These are phyloP conservation scores for Polypedilum pembai DNA, from an alignment of 1,140 invertebrate species.

Conservation along the genomic window DNA sequence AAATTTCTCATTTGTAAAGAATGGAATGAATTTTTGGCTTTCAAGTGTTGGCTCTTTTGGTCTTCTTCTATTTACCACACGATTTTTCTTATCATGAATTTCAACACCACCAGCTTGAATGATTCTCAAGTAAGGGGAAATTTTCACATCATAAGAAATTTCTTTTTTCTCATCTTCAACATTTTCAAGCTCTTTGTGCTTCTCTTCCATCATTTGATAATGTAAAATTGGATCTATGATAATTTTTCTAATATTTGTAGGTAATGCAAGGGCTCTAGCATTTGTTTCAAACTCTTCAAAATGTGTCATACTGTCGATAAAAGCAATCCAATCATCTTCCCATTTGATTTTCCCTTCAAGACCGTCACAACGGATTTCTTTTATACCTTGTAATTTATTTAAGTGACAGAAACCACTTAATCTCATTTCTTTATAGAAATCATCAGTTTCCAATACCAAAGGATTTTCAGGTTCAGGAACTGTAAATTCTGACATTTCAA, in stretches of 20 bases:
- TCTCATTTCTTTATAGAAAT: slow-evolving; percentile 88
- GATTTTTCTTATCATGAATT: slow-evolving; percentile 71
- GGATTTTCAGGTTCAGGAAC: slow-evolving; percentile 44
- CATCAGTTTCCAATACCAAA: slow-evolving; percentile 51
- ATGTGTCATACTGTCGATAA: slow-evolving; percentile 89
- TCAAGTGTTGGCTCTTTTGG: slow-evolving; percentile 59
- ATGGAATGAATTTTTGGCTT: slow-evolving; percentile 67
- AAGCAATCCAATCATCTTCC: slow-evolving; percentile 78
- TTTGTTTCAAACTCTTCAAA: slow-evolving; percentile 69
- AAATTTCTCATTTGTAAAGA: background rate
- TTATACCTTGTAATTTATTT: slow-evolving; percentile 37
- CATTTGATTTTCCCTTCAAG: slow-evolving; percentile 53
- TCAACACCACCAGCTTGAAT: slow-evolving; percentile 73
- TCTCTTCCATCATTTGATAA: slow-evolving; percentile 54
- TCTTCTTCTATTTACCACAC: slow-evolving; percentile 62
- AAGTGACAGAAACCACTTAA: slow-evolving; percentile 86
- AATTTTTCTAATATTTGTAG: slow-evolving; percentile 73
- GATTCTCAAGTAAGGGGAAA: background rate
- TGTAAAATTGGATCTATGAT: slow-evolving; percentile 49
- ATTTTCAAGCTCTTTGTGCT: slow-evolving; percentile 43
- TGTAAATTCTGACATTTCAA: slow-evolving; percentile 41
- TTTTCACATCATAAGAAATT: slow-evolving; percentile 39
- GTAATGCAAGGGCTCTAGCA: slow-evolving; percentile 67
- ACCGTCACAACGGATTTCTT: slow-evolving; percentile 42
- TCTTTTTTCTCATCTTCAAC: slow-evolving; percentile 36